Base-by-base conservation (phyloP, 1,140 invertebrate species). In the Tribolium castaneum region DNA sequence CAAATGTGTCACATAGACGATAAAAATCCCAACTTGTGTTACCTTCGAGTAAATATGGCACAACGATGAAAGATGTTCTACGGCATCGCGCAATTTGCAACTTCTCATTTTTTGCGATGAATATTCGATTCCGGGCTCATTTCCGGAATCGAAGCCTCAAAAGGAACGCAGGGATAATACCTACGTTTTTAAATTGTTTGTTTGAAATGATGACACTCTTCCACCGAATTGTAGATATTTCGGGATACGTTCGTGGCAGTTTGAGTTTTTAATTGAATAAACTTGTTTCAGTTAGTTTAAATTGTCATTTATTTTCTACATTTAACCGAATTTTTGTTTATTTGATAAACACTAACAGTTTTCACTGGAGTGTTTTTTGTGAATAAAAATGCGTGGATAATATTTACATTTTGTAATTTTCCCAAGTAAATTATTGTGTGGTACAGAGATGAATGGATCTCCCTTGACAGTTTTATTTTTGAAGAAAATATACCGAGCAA, bases 1-100 rank as follows among this genome's bases (percentile, higher is more conserved):
- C 59, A 66, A 35, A 66, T 35, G 30, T 66, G 30, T n/a, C 59
- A 34, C 12, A 66, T 66, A 66, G 45, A 66, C 59, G 59, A 66
- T 66, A 66, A 66, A 25, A 66, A 35, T 66, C 30, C n/a, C n/a
- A 35, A 66, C 25, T 35, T 34, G 6, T 35, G 12, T 35, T 34
- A 34, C 59, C 14, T n/a, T 22, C 30, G 6, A 30, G 45, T 34
- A 34, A 66, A 66, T 35, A 66, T 45, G 39, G 9, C 39, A 45
- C 39, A 10, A 45, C 39, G 3, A 45, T 45, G 39, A 66, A 66
- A 35, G 7, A 59, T 19, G 54, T 59, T 59, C 3, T 7, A 59
- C 5, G 19, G 1, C 16, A 25, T 19, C 19, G 54, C 10, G 19
- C 19, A 59, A 59, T 59, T 59, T 59, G 54, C 22, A 22, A 59